A percentile compares a stretch with the other conserved stretches of the same genome.
Conservation (phyloP, 2,113 vertebrate species). For the Prionailurus viverrinus region DNA sequence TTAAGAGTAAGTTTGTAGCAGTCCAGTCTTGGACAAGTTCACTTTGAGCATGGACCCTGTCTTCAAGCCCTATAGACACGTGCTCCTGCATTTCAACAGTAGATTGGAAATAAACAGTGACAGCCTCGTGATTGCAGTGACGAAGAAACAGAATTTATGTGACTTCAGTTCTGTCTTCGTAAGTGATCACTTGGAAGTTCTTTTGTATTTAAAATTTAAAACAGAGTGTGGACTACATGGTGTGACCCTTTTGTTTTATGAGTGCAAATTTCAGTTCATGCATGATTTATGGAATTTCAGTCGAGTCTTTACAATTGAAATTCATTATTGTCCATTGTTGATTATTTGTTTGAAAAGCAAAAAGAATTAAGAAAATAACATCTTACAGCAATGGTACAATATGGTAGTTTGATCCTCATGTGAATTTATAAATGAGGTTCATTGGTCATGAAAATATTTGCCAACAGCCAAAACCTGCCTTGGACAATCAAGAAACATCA, state of each 20-base stretch:
- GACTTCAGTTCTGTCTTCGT: neutral
- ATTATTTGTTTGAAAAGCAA: conserved; percentile 11
- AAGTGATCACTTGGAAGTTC: neutral
- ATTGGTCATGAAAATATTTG: neutral
- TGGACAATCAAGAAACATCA: neutral
- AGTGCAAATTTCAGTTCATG: conserved; percentile 26
- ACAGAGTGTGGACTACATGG: neutral
- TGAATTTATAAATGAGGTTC: neutral
- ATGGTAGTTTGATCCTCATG: neutral
- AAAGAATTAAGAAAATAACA: neutral
- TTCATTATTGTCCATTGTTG: conserved; percentile 2
- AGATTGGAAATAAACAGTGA: neutral
- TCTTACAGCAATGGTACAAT: no score
- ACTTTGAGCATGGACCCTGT: neutral
- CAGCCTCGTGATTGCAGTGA: neutral
- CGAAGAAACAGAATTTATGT: neutral
- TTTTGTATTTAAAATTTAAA: conserved; percentile 50
- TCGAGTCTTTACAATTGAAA: neutral
- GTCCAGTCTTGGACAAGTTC: neutral
- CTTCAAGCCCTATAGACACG: neutral
- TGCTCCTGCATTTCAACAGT: neutral
- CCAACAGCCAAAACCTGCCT: neutral
- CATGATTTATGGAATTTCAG: conserved; percentile 42
- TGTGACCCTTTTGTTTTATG: neutral
- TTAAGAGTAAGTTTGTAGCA: neutral